Evolutionary conservation across 2,113 vertebrate genomes (phyloP).

Genomic region (Glareola pratincola): DNA sequence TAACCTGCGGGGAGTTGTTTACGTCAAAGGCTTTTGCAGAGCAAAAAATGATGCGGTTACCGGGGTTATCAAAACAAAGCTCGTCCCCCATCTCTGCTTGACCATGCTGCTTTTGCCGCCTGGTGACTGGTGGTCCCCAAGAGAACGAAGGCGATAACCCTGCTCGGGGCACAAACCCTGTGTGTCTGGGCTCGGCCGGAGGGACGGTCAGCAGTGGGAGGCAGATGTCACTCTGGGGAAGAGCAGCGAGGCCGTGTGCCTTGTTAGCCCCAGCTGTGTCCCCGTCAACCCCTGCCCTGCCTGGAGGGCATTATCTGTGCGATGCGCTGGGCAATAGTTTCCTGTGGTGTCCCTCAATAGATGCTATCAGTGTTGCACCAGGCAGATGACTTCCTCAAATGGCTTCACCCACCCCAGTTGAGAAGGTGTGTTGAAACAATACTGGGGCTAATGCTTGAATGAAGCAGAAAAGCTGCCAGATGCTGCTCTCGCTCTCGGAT

Average conservation of each 20-base stretch:
- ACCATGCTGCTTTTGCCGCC: neutral
- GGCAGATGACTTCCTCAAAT: neutral
- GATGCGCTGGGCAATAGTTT: neutral
- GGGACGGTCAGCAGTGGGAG: neutral
- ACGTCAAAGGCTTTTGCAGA: neutral
- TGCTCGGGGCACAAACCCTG: neutral
- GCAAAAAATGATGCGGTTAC: neutral
- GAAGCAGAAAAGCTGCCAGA: neutral
- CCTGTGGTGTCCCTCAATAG: neutral
- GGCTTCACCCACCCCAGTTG: neutral
- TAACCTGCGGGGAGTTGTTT: neutral
- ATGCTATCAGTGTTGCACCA: neutral
- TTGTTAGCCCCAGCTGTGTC: conserved; percentile 68
- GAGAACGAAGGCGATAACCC: neutral
- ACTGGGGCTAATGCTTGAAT: neutral
- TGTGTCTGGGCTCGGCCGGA: neutral
- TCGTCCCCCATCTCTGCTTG: neutral
- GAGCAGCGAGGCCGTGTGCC: neutral
- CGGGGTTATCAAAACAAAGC: neutral
- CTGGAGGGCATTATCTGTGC: neutral
- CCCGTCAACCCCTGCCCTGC: conserved; percentile 15
- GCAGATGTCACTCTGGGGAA: conserved; percentile 6
- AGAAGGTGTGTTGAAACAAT: neutral
- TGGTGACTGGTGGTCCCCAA: neutral
- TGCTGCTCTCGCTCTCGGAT: neutral